Evolutionary conservation across 2,888 invertebrate genomes (phyloP).

Genomic region (Ennomos quercinarius): DNA sequence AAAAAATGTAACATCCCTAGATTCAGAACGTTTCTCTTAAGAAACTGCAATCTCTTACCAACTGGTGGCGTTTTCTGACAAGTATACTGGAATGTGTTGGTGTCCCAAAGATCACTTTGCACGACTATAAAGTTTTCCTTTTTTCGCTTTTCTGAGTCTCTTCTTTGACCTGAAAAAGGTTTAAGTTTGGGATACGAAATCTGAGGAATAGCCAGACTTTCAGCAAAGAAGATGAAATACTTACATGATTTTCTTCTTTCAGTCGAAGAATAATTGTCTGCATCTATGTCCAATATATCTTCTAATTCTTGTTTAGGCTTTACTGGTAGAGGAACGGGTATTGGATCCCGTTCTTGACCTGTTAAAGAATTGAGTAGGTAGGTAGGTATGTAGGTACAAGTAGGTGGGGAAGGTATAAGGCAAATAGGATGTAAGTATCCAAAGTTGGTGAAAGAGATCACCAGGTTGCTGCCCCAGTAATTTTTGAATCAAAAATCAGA

Average conservation of each 20-base stretch:
- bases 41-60: constrained; percentile 39
- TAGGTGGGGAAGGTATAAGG: too few species aligned
- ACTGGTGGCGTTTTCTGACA: constrained; percentile 75
- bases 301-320: constrained; percentile 76
- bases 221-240: constrained; percentile 31
- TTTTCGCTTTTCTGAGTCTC: constrained; percentile 78
- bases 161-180: constrained; percentile 70
- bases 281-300: constrained; percentile 76
- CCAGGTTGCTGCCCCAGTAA: too few species aligned
- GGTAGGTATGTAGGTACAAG: background rate
- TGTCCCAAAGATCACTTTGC: constrained; percentile 88
- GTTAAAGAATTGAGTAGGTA: constrained; percentile 2
- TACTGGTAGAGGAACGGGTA: constrained; percentile 44
- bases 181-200: background rate
- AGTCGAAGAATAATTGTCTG: constrained; percentile 67
- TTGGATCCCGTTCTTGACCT: constrained; percentile 78
- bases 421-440: too few species aligned
- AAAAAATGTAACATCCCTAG: too few species aligned
- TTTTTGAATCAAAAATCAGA: too few species aligned
- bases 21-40: too few species aligned
- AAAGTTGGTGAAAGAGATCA: too few species aligned
- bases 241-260: constrained; percentile 76
- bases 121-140: constrained; percentile 87
- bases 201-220: too few species aligned
- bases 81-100: constrained; percentile 86